Base-by-base conservation (phyloP, 2,888 invertebrate genomes). In the Drosophila kokeensis region DNA sequence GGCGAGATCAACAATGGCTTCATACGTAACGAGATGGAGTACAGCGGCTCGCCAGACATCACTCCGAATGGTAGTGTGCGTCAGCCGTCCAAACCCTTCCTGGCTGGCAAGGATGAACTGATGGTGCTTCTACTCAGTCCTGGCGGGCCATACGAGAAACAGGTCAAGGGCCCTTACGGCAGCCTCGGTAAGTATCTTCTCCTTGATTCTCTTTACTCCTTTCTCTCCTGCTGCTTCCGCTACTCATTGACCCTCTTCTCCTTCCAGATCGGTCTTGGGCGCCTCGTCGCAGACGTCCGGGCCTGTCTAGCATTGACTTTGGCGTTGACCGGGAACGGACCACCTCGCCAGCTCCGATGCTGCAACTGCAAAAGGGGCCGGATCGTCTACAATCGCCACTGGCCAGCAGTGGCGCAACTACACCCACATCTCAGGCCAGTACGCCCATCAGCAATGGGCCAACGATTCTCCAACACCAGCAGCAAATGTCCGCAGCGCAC, bases 21-120 rank as follows among this genome's bases (percentile, higher is more conserved):
- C 53, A 79, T 90, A 57, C 90, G 92, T 24, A 74, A 90, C 53
- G 91, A 92, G 59, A 89, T 84, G 63, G 92, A 93, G 15, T 53
- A 40, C 54, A 92, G 92, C 8, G 83, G 90, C 63, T 93, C 93
- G 40, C 67, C 93, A 94, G 98, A 98, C 91, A 96, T 97, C 48
- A 98, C 98, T 6, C 98, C 98, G 18, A 98, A 97, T 78, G 98
- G 98, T 38, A 98, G 97, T 78, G 93, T 98, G 45, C 94, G 98
- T 27, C 94, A 98, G 40, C 94, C 98, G 52, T 94, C 97, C 83
- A 96, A 97, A 90, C 95, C 97, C 36, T 62, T 62, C n/a, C 45
- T 76, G 13, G 76, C 75, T n/a, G 77, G 66, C 21, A 97, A 96
- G 87, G 97, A 97, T 89, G 98, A 98, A 83, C 93, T 98, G n/a